Percentiles rank a stretch among this genome's conserved stretches.
phyloP scores from a whole-genome alignment of 1,140 invertebrate species.

The Caerostris darwini region DNA sequence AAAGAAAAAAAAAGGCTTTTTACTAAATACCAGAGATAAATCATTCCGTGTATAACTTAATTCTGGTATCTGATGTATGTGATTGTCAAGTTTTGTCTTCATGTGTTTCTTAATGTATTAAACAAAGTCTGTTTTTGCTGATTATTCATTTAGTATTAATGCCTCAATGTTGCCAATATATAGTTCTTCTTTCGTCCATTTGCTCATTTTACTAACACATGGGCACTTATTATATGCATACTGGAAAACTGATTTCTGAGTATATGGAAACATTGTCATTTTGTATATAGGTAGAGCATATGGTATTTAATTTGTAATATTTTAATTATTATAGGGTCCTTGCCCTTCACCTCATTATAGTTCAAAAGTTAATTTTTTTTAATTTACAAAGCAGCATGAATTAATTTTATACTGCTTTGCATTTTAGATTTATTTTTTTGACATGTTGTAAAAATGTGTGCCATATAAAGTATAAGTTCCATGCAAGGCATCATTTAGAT shows the following conservation, averaged over 20 bases:
- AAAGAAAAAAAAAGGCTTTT: conserved; percentile 42
- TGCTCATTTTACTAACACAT: conserved; percentile 60
- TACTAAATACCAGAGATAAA: conserved; percentile 72
- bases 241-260: conserved; percentile 66
- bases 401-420: neutral
- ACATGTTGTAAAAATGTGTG: conserved; percentile 15
- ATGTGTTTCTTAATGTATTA: conserved; percentile 43
- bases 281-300: conserved; percentile 68
- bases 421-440: neutral
- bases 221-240: neutral
- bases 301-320: conserved; percentile 69
- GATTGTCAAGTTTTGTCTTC: conserved; percentile 68
- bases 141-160: conserved; percentile 44
- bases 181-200: conserved; percentile 32
- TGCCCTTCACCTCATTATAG: conserved; percentile 36
- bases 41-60: conserved; percentile 77
- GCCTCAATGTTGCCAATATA: conserved; percentile 70
- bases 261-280: conserved; percentile 62
- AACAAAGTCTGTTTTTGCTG: conserved; percentile 54
- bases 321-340: conserved; percentile 24
- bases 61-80: conserved; percentile 74
- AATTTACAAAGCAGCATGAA: neutral
- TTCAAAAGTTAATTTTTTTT: conserved; percentile 6
- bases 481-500: conserved; percentile 22
- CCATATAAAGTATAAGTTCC: conserved; percentile 20